Evolutionary conservation across 2,113 vertebrate species (phyloP), one percentile per base, ranked within the genome.

Genomic region (Petroica traversi): DNA sequence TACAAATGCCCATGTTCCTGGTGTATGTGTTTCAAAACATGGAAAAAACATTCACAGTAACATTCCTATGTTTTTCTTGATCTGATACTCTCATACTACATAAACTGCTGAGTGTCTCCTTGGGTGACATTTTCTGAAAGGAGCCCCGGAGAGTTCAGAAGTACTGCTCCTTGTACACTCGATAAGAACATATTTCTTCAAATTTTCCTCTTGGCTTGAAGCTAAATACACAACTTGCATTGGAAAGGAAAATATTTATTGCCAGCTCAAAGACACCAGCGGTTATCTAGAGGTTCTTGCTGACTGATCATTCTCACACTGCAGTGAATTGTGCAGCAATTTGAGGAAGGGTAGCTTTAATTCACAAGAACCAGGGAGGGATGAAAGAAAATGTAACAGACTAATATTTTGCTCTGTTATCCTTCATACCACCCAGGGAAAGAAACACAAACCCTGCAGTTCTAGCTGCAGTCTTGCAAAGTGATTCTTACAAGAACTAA

Each of bases 391-490:
- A 85, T 28, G 3, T 33, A 84, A 24, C 23, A 91, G 55, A 49
- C 28, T 74, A 85, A 67, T 78, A 78, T 77, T 95, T 94, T 89
- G 14, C 55, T 83, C 67, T 93, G 58, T 55, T 95, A 40, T 79
- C n/a, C 34, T 75, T 75, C 73, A 40, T 51, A 89, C 40, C 81
- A 82, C n/a, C 14, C 16, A 55, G 43, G 46, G 74, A 91, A 92
- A 95, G 80, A 88, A 85, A 80, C 40, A 93, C 36, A 94, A 89
- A 72, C 46, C 52, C 87, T 68, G 77, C 74, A 46, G 80, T 92
- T 95, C 29, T 28, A 62, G n/a, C 61, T 82, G 38, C 31, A 25
- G 25, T 45, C 73, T 81, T 57, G 38, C 64, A 89, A 69, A 81
- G 25, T 10, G 13, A 3, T 77, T 72, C 43, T 79, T 72, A 62